These are phyloP conservation scores for Drepana falcataria DNA, from an alignment of 2,888 invertebrate genomes.

Conservation along the genomic window DNA sequence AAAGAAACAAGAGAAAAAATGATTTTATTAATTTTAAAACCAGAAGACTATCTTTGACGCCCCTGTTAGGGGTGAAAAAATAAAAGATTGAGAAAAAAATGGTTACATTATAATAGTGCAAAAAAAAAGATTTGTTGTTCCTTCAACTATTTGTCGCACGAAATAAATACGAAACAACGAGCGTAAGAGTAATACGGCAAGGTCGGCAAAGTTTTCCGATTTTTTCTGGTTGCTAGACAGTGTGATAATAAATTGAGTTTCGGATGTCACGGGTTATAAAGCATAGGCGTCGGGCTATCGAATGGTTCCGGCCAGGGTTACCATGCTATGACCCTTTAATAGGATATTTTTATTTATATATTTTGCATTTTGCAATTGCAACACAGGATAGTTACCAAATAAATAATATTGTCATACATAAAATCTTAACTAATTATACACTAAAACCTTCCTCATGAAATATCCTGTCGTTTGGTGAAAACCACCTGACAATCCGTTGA, in stretches of 20 bases:
- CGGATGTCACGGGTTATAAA: conserved; percentile 77
- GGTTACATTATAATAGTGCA: too few relatives aligned
- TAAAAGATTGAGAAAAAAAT: too few relatives aligned
- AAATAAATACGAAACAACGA: background rate
- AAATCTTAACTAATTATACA: too few relatives aligned
- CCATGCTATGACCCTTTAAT: background rate
- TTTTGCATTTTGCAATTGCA: background rate
- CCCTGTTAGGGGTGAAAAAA: too few relatives aligned
- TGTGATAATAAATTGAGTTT: conserved; percentile 72
- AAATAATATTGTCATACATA: too few relatives aligned
- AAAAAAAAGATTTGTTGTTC: background rate
- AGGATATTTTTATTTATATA: background rate
- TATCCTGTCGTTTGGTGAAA: too few relatives aligned
- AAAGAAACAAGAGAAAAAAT: too few relatives aligned
- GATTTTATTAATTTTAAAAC: too few relatives aligned
- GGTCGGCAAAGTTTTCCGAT: conserved; percentile 30
- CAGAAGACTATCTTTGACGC: too few relatives aligned
- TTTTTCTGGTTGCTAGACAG: conserved; percentile 47
- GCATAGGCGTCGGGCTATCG: conserved; percentile 75
- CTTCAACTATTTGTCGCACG: background rate
- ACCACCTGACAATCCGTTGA: too few relatives aligned
- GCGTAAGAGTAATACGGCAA: background rate
- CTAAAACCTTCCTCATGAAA: too few relatives aligned
- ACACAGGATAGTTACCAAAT: too few relatives aligned
- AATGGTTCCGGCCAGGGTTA: conserved; percentile 54